Percentiles rank a stretch among this genome's conserved stretches.
Evolutionary conservation across 2,113 vertebrate species (phyloP).

Genomic region (Xyliphius kryptos): DNA sequence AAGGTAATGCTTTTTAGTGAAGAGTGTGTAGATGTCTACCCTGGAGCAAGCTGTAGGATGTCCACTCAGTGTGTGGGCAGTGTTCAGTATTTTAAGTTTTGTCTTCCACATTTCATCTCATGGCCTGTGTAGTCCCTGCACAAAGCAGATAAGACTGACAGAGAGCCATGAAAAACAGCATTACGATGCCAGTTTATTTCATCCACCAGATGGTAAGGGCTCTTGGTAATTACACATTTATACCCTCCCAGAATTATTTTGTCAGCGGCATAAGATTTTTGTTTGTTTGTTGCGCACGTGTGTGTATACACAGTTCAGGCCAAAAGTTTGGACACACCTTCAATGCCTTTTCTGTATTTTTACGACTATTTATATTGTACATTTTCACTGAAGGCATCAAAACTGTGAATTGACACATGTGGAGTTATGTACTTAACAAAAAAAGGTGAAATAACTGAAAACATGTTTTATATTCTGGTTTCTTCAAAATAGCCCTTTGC

Average conservation of each 20-base stretch:
- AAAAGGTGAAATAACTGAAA: too few relatives aligned
- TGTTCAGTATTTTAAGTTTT: slow-evolving; percentile 28
- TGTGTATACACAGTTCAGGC: too few relatives aligned
- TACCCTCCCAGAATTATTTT: not conserved
- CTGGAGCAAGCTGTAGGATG: slow-evolving; percentile 32
- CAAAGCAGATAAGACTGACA: slow-evolving; percentile 26
- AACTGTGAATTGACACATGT: too few relatives aligned
- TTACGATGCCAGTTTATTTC: slow-evolving; percentile 9
- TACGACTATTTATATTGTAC: too few relatives aligned
- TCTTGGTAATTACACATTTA: not conserved
- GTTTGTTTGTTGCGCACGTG: too few relatives aligned
- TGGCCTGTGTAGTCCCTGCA: slow-evolving; percentile 20
- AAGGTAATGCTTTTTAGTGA: slow-evolving; percentile 16
- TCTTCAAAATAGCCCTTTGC: too few relatives aligned
- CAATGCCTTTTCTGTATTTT: too few relatives aligned
- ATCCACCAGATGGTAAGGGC: not conserved
- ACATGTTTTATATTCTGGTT: too few relatives aligned
- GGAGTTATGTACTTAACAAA: too few relatives aligned
- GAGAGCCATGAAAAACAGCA: slow-evolving; percentile 16
- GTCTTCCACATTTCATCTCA: slow-evolving; percentile 21
- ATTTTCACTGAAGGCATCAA: too few relatives aligned
- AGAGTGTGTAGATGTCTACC: slow-evolving; percentile 26
- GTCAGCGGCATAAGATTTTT: slow-evolving; percentile 1
- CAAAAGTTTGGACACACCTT: too few relatives aligned
- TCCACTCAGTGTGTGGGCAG: slow-evolving; percentile 35